Percentiles rank a stretch among this genome's conserved stretches.
Evolutionary conservation across 1,140 invertebrate species (phyloP).

Genomic region (Lithobius niger): DNA sequence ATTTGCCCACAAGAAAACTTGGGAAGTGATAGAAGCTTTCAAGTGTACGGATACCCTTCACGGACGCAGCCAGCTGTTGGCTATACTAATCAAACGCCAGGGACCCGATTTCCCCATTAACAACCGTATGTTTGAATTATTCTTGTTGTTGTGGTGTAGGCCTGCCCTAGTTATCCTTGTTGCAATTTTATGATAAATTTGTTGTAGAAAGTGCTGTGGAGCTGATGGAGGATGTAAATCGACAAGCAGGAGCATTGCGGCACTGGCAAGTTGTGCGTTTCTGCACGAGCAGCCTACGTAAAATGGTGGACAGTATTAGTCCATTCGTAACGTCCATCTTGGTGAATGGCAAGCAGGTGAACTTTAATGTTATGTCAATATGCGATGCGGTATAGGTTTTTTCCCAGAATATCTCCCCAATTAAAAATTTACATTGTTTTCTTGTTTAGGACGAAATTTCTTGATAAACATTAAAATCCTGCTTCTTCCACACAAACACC

Average conservation of each 20-base stretch:
- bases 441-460: too few species aligned
- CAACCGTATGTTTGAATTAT: too few species aligned
- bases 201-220: constrained; percentile 41
- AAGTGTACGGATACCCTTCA: constrained; percentile 54
- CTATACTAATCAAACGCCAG: constrained; percentile 66
- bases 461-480: too few species aligned
- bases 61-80: constrained; percentile 67
- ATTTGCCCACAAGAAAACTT: constrained; percentile 41
- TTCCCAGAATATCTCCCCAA: too few species aligned
- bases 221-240: constrained; percentile 63
- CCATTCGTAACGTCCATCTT: constrained; percentile 94
- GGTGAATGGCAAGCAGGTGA: constrained; percentile 90
- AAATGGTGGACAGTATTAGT: constrained; percentile 94
- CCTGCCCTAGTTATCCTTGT: too few species aligned
- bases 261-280: constrained; percentile 91
- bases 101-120: constrained; percentile 61
- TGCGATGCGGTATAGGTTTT: too few species aligned
- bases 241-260: constrained; percentile 67
- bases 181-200: constrained; percentile 7
- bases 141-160: too few species aligned
- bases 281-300: constrained; percentile 78
- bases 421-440: too few species aligned
- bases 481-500: too few species aligned
- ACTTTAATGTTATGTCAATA: too few species aligned
- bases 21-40: constrained; percentile 58